These are phyloP conservation scores for Littorina saxatilis DNA, from an alignment of 1,140 invertebrate species.

Conservation along the genomic window DNA sequence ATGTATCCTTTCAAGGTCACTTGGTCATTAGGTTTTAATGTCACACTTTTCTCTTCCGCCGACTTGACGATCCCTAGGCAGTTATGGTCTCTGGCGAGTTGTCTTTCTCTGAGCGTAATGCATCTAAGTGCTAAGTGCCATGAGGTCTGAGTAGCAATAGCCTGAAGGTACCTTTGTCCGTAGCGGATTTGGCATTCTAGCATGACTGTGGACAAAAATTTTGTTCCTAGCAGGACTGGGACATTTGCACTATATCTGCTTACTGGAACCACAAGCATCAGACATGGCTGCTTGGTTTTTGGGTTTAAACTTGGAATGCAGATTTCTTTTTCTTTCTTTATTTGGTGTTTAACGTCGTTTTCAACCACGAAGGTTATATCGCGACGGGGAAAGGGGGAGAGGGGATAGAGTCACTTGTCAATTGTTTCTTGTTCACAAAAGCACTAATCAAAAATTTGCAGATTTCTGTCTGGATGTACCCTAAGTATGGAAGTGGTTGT, in stretches of 20 bases:
- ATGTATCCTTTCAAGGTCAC: too few relatives aligned
- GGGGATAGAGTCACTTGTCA: too few relatives aligned
- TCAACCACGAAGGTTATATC: too few relatives aligned
- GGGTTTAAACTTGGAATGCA: not conserved
- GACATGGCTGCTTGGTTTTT: not conserved
- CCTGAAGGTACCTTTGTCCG: conserved; percentile 46
- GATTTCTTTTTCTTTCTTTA: too few relatives aligned
- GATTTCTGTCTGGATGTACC: conserved; percentile 42
- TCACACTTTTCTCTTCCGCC: not conserved
- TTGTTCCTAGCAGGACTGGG: conserved; percentile 36
- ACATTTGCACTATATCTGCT: not conserved
- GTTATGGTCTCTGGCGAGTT: not conserved
- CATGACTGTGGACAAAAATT: conserved; percentile 37
- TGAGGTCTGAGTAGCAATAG: conserved; percentile 32
- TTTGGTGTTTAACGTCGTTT: too few relatives aligned
- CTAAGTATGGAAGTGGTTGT: conserved; percentile 39
- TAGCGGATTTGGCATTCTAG: not conserved
- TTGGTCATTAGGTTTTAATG: not conserved
- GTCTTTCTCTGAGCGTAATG: not conserved
- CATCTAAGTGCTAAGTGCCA: conserved; percentile 10
- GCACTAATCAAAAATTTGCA: too few relatives aligned
- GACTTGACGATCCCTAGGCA: not conserved
- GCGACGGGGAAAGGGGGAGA: too few relatives aligned
- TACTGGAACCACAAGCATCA: not conserved
- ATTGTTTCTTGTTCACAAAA: too few relatives aligned